Conservation (phyloP, 2,113 vertebrate species). For the Porphyrio hochstetteri region DNA sequence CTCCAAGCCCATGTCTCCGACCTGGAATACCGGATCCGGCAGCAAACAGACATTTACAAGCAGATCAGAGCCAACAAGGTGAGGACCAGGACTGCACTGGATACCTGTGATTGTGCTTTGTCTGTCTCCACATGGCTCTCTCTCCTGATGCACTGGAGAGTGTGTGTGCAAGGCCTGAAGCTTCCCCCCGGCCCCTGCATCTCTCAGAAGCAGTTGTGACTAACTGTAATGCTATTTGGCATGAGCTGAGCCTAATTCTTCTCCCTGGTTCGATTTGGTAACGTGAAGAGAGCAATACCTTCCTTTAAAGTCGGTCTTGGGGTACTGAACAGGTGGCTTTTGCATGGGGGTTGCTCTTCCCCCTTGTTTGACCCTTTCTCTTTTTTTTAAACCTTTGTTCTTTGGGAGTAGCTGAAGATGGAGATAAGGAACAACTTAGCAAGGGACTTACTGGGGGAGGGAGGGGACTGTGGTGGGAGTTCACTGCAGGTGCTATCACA, state of each 20-base stretch:
- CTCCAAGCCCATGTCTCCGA: conserved; percentile 98
- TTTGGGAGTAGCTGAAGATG: not conserved
- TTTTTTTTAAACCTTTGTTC: not conserved
- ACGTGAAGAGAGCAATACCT: not conserved
- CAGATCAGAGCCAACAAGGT: conserved; percentile 96
- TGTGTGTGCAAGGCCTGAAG: fast-evolving
- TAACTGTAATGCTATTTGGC: not conserved
- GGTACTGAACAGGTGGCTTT: not conserved
- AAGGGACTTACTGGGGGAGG: not conserved
- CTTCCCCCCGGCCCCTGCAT: not conserved
- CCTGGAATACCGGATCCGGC: conserved; percentile 97
- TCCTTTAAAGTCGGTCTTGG: not conserved
- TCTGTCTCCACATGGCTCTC: not conserved
- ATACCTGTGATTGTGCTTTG: fast-evolving
- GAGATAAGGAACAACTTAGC: not conserved
- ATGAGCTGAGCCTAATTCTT: not conserved
- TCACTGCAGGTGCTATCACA: not conserved
- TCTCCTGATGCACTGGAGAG: not conserved
- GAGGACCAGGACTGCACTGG: not conserved
- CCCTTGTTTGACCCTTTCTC: not conserved
- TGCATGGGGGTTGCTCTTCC: not conserved
- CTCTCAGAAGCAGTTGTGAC: not conserved
- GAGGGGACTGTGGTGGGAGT: not conserved
- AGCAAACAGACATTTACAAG: conserved; percentile 96
- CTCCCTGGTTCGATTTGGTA: not conserved